These are phyloP conservation scores for Osmerus mordax DNA, from an alignment of 2,113 vertebrate genomes.

Conservation along the genomic window DNA sequence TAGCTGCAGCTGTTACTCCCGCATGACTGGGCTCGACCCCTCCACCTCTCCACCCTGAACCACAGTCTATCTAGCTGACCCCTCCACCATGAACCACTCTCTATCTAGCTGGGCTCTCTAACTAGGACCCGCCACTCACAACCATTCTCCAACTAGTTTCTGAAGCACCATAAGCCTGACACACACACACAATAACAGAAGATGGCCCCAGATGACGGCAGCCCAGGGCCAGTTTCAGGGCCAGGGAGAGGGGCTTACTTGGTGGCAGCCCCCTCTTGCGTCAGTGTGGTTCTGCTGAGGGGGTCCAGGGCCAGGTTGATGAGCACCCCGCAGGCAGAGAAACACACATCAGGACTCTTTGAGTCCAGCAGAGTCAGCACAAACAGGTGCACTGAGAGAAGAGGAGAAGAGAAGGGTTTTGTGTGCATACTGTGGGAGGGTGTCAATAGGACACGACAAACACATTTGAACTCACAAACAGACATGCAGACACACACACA, in stretches of 20 bases:
- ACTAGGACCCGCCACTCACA: no score
- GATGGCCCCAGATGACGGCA: no score
- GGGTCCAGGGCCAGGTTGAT: slow-evolving; percentile 79
- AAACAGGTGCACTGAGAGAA: slow-evolving; percentile 82
- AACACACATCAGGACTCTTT: slow-evolving; percentile 86
- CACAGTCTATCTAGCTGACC: no score
- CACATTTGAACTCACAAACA: slow-evolving; percentile 25
- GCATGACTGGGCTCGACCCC: background rate
- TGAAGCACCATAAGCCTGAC: no score
- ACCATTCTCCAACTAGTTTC: no score
- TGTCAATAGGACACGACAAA: slow-evolving; percentile 46
- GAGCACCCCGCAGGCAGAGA: slow-evolving; percentile 91
- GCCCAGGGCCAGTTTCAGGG: no score
- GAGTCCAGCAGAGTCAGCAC: slow-evolving; percentile 84
- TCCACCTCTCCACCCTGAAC: background rate
- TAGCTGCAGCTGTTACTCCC: no score
- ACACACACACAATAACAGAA: no score
- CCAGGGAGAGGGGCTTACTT: slow-evolving; percentile 75
- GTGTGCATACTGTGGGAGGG: slow-evolving; percentile 18
- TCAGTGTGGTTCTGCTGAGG: slow-evolving; percentile 74
- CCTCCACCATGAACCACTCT: no score
- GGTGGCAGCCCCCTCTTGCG: slow-evolving; percentile 73
- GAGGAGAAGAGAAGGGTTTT: background rate
- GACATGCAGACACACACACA: no score
- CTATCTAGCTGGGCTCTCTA: no score